phyloP scores from a whole-genome alignment of 2,888 invertebrate species.

The Geophilus truncorum region DNA sequence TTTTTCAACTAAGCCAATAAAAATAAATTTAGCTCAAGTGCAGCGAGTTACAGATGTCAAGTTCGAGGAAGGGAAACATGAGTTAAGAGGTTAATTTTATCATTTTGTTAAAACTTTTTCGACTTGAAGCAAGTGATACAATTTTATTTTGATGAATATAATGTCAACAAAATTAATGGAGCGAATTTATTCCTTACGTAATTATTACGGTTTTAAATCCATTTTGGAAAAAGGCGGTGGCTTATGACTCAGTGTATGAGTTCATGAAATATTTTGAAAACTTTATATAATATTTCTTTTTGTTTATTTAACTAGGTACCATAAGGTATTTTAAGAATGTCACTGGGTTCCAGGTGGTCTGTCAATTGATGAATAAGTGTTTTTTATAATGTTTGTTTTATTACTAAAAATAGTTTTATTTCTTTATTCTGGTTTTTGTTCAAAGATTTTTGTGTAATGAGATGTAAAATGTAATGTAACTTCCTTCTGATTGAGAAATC shows the following conservation, averaged over 20 bases:
- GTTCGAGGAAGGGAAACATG: not conserved
- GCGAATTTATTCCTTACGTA: not conserved
- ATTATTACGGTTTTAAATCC: not conserved
- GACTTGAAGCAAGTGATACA: too few species aligned
- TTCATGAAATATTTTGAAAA: not conserved
- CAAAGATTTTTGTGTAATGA: too few species aligned
- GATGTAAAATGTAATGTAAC: too few species aligned
- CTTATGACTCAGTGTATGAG: slow-evolving; percentile 18
- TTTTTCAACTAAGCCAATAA: not conserved
- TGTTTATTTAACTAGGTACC: not conserved
- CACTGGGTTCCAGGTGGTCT: slow-evolving; percentile 3
- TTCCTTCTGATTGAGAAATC: not conserved
- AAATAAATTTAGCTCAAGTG: slow-evolving; percentile 21
- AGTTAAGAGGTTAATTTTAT: not conserved
- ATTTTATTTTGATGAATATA: too few species aligned
- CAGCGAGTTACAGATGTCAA: not conserved
- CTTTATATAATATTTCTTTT: not conserved
- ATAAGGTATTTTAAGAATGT: not conserved
- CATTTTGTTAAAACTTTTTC: not conserved
- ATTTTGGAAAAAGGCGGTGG: not conserved
- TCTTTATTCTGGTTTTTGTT: too few species aligned
- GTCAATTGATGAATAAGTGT: not conserved
- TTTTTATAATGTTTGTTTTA: not conserved
- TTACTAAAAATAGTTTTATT: not conserved
- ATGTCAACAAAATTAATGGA: not conserved